A percentile compares a stretch with the other conserved stretches of the same genome.
phyloP scores from a whole-genome alignment of 1,140 invertebrate genomes.

The Zaprionus taronus region DNA sequence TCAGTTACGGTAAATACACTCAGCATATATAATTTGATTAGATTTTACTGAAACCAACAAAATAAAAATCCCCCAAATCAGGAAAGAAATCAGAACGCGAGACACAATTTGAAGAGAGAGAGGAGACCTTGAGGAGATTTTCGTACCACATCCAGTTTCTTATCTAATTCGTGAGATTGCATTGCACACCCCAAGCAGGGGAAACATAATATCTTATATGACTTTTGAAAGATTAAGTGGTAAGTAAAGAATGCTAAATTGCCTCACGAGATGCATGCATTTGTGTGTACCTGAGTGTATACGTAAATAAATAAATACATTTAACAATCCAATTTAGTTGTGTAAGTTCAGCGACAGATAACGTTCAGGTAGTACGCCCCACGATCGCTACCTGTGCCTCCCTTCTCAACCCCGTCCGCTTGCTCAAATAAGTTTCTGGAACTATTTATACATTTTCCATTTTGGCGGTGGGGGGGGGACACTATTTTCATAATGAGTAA shows the following conservation, averaged over 20 bases:
- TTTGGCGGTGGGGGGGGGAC: neutral
- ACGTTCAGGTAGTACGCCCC: slow-evolving; percentile 9
- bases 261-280: slow-evolving; percentile 15
- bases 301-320: slow-evolving; percentile 18
- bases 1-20: slow-evolving; percentile 25
- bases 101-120: slow-evolving; percentile 32
- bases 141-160: slow-evolving; percentile 41
- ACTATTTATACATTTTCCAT: slow-evolving; percentile 26
- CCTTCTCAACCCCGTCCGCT: neutral
- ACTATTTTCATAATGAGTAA: slow-evolving; percentile 12
- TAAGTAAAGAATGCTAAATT: slow-evolving; percentile 59
- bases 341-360: slow-evolving; percentile 28
- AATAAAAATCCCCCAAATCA: neutral
- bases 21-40: slow-evolving; percentile 8
- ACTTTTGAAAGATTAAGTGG: slow-evolving; percentile 84
- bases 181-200: slow-evolving; percentile 82
- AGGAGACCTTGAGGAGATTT: slow-evolving; percentile 26
- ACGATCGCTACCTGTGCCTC: neutral
- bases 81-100: neutral
- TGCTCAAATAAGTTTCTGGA: neutral
- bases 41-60: slow-evolving; percentile 9
- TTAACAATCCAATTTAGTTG: slow-evolving; percentile 14
- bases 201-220: slow-evolving; percentile 84
- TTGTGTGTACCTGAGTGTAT: neutral
- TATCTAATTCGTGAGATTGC: slow-evolving; percentile 74